Evolutionary conservation across 64 coral and sea anemone species (phyloP).

Genomic region (Acropora tenuis): DNA sequence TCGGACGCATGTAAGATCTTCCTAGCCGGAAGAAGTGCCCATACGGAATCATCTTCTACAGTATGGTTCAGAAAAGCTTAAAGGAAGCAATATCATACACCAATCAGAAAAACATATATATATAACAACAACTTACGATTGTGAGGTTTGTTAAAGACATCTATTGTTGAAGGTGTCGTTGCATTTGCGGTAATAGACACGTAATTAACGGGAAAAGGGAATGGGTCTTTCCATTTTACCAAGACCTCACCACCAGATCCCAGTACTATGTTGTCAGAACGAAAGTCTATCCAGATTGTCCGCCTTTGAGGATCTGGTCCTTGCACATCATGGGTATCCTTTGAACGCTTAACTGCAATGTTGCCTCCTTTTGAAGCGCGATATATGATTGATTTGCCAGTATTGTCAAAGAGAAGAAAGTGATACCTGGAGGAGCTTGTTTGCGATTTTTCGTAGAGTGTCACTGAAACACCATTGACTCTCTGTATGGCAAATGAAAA

Average conservation of each 20-base stretch:
- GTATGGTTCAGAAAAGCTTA: no score
- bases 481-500: neutral
- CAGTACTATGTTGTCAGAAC: slow-evolving; percentile 77
- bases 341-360: neutral
- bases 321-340: neutral
- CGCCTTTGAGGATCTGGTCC: neutral
- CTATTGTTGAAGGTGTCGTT: neutral
- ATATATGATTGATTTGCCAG: neutral
- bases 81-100: no score
- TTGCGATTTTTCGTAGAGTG: neutral
- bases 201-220: slow-evolving; percentile 57
- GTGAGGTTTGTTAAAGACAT: slow-evolving; percentile 57
- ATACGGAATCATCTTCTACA: no score
- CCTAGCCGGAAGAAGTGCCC: no score
- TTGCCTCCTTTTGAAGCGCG: slow-evolving; percentile 5
- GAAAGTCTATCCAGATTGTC: slow-evolving; percentile 80
- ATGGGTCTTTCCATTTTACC: slow-evolving; percentile 53
- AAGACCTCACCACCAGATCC: slow-evolving; percentile 67
- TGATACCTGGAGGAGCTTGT: slow-evolving; percentile 26
- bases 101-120: no score
- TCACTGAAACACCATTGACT: slow-evolving; percentile 10
- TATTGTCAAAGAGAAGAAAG: slow-evolving; percentile 4
- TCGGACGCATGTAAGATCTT: no score
- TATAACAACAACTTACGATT: neutral
- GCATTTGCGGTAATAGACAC: slow-evolving; percentile 57